Evolutionary conservation across 2,797 vertebrate species (phyloP), one percentile per base, ranked within the genome.

Genomic region (Melanogrammus aeglefinus): DNA sequence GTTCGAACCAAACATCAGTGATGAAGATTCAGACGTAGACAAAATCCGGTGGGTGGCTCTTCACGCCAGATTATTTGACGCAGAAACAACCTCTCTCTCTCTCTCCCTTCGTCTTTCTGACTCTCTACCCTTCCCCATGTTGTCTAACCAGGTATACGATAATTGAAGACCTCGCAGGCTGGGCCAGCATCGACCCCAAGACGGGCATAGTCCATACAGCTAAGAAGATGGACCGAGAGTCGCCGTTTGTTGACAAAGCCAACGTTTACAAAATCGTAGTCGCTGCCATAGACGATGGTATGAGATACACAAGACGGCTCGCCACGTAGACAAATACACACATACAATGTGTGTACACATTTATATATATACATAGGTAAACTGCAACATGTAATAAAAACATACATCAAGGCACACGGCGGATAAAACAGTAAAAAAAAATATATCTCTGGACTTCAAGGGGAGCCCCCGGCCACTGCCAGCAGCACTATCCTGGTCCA

Each of bases 201-300:
- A 95, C 95, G 0, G 96, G 96, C 74, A 14, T 47, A 14, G 74
- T 97, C 7, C 93, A 51, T 74, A 77, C 95, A 39, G 13, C 7
- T 12, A 80, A 93, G 86, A 93, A 81, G 41, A 91, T 96, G 86
- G 95, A 96, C 87, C 85, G 90, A 39, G 95, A 96, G 78, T 96
- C 96, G 0, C 82, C 87, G 2, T 85, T 82, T 38, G 90, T 96
- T 14, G 85, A 92, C 12, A 77, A 79, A 0, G 0, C 92, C 1
- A 89, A 78, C 72, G 21, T 88, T 72, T 97, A 98, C 79, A 86
- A 66, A 7, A 29, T 96, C 6, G 0, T 92, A 0, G 57, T 95
- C 0, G 82, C 47, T 0, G 95, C 95, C 3, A 36, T 92, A 36
- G 95, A 96, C 77, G 24, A 92, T 2, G 96, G 96, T 96, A 93